These are phyloP conservation scores for Xenops minutus DNA, from an alignment of 2,797 vertebrate genomes.

Conservation along the genomic window DNA sequence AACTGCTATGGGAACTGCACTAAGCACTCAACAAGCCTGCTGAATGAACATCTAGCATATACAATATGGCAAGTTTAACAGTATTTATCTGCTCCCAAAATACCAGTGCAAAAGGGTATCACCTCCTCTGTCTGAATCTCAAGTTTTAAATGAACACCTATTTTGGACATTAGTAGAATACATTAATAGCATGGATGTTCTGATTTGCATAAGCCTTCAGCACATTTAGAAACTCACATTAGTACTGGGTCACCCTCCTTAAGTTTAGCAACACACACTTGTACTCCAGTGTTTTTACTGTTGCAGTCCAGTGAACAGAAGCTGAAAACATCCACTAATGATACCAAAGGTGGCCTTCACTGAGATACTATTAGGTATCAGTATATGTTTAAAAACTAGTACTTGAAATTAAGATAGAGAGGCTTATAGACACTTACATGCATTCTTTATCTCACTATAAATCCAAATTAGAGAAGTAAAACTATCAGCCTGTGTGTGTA, in stretches of 20 bases:
- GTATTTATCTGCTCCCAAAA: not conserved
- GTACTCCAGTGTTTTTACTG: not conserved
- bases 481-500: not conserved
- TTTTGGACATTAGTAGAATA: not conserved
- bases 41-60: not conserved
- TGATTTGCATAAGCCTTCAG: not conserved
- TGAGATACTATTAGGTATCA: not conserved
- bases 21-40: not conserved
- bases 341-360: not conserved
- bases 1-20: not conserved
- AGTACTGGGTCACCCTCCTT: not conserved
- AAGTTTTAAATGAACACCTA: not conserved
- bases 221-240: not conserved
- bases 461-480: conserved; percentile 8
- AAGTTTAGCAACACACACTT: not conserved
- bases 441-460: not conserved
- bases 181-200: not conserved
- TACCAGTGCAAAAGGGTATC: not conserved
- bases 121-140: not conserved
- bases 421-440: not conserved
- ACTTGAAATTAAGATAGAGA: not conserved
- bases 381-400: not conserved
- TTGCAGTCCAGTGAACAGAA: not conserved
- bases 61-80: not conserved
- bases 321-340: not conserved